phyloP scores from a whole-genome alignment of 2,113 vertebrate species.

The Manacus vitellinus region DNA sequence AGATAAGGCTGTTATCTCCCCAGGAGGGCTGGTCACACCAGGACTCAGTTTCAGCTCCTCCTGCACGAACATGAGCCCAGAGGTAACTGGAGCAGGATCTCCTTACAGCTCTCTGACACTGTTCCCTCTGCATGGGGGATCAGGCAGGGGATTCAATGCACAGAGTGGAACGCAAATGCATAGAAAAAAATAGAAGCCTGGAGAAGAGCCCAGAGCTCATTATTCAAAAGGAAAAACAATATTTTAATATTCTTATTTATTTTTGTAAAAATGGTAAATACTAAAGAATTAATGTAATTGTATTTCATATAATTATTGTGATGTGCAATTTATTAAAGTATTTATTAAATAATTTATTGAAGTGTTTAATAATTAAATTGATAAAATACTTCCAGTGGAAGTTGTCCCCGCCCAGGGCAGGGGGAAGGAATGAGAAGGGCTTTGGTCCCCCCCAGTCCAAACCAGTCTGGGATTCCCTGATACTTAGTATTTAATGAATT shows the following conservation, averaged over 20 bases:
- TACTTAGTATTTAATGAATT: not conserved
- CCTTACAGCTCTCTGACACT: not conserved
- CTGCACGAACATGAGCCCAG: not conserved
- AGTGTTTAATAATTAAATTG: not conserved
- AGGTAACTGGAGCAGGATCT: not conserved
- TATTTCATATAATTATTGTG: not conserved
- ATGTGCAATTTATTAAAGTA: rapidly evolving
- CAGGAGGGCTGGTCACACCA: not conserved
- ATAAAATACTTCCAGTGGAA: not conserved
- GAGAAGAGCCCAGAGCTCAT: not conserved
- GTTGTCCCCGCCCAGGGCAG: not conserved
- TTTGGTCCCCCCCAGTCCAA: not conserved
- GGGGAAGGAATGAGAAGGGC: not conserved
- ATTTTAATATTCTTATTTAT: not conserved
- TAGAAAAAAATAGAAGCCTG: not conserved
- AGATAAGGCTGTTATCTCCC: not conserved
- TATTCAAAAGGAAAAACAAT: not conserved
- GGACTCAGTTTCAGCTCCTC: not conserved
- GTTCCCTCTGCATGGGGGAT: not conserved
- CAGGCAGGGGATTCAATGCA: not conserved
- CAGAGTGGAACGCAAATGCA: not conserved
- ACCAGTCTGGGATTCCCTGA: not conserved
- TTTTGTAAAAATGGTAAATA: not conserved
- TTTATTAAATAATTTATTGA: not conserved
- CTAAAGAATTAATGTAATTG: not conserved